A percentile compares a stretch with the other conserved stretches of the same genome.
phyloP scores from a whole-genome alignment of 2,113 vertebrate species.

The Myiopsitta monachus region DNA sequence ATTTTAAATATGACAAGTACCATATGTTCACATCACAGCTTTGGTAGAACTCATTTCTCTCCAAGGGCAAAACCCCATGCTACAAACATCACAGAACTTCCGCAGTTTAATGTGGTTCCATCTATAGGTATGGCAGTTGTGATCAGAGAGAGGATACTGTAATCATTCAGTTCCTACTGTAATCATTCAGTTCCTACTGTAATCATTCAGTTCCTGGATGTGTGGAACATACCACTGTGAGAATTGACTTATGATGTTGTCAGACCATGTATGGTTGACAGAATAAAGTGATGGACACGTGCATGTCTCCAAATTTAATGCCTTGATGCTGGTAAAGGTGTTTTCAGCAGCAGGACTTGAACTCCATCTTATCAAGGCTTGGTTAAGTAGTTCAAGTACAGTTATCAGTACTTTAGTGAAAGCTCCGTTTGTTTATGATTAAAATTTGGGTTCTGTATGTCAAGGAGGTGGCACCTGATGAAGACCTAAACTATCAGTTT shows the following conservation, averaged over 20 bases:
- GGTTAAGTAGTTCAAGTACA: background rate
- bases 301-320: background rate
- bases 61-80: background rate
- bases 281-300: background rate
- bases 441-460: background rate
- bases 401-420: background rate
- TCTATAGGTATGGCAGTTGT: background rate
- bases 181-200: background rate
- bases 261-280: background rate
- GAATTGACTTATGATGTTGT: background rate
- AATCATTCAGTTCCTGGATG: background rate
- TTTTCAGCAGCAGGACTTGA: background rate
- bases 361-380: background rate
- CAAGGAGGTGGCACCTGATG: slow-evolving; percentile 1
- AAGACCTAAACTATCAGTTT: slow-evolving; percentile 15
- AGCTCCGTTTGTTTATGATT: slow-evolving; percentile 25
- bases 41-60: background rate
- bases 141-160: background rate
- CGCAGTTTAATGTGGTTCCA: background rate
- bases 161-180: background rate
- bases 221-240: background rate
- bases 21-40: background rate
- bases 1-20: background rate
- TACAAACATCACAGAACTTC: background rate
- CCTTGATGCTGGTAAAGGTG: background rate